These are phyloP conservation scores for Trochalopteron elliotii DNA, from an alignment of 2,113 vertebrate species.

Conservation along the genomic window DNA sequence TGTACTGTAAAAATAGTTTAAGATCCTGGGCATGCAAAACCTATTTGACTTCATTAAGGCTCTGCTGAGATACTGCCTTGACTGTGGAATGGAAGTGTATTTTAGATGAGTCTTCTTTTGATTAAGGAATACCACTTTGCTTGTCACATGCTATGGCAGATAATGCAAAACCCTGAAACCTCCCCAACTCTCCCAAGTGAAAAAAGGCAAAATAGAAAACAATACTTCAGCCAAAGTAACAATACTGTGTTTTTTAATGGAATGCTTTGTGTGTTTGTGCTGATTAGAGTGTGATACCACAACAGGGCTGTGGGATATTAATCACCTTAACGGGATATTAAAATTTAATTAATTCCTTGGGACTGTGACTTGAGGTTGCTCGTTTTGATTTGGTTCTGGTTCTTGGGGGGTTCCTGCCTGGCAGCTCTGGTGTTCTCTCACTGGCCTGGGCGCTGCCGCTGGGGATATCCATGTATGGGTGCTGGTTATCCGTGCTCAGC, in stretches of 20 bases:
- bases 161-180: neutral
- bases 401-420: accelerated
- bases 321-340: accelerated
- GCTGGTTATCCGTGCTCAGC: accelerated
- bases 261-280: neutral
- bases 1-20: neutral
- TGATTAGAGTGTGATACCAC: neutral
- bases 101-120: neutral
- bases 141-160: neutral
- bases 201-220: neutral
- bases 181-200: neutral
- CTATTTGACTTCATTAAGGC: constrained; percentile 6
- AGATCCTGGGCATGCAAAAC: neutral
- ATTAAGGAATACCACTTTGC: neutral
- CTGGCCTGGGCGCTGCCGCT: accelerated
- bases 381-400: neutral
- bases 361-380: too few species aligned
- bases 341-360: neutral
- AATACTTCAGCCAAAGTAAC: neutral
- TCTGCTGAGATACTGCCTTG: neutral
- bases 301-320: neutral
- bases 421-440: neutral
- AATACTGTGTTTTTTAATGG: neutral
- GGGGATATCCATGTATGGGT: accelerated
- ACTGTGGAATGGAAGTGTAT: neutral